phyloP scores from a whole-genome alignment of 2,797 vertebrate species.

The Epinephelus awoara region DNA sequence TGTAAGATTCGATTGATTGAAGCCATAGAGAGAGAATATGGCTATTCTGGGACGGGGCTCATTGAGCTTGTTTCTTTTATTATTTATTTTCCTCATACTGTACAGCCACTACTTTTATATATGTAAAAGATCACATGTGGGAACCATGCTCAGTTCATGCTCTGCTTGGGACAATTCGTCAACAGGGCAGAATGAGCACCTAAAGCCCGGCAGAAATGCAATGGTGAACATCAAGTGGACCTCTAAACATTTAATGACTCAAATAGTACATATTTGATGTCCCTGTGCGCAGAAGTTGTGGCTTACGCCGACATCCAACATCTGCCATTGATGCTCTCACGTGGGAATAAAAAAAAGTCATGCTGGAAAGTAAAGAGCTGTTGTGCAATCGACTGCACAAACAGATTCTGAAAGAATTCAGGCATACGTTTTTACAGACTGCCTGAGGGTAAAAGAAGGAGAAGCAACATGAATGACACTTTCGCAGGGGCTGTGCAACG shows the following conservation, averaged over 20 bases:
- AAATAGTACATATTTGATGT: neutral
- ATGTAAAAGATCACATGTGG: constrained; percentile 15
- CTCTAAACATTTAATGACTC: neutral
- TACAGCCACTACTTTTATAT: neutral
- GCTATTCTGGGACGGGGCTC: constrained; percentile 33
- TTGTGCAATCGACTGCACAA: constrained; percentile 28
- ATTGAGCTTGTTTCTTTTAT: constrained; percentile 13
- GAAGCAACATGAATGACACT: neutral
- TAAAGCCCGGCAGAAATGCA: neutral
- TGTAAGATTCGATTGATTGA: constrained; percentile 33
- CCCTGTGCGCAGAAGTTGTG: neutral
- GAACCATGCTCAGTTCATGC: constrained; percentile 18
- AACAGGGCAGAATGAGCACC: neutral
- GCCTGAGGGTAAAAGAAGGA: constrained; percentile 10
- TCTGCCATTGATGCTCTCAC: constrained; percentile 12
- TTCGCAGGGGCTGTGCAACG: neutral
- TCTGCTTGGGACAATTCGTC: constrained; percentile 2
- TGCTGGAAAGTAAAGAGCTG: constrained; percentile 9
- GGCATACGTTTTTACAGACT: neutral
- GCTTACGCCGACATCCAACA: constrained; percentile 1
- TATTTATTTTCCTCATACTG: neutral
- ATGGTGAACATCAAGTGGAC: neutral
- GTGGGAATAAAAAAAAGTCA: constrained; percentile 12
- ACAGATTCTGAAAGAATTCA: neutral
- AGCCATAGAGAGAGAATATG: constrained; percentile 27